Evolutionary conservation across 2,888 invertebrate genomes (phyloP).

Genomic region (Sesamia inferens): DNA sequence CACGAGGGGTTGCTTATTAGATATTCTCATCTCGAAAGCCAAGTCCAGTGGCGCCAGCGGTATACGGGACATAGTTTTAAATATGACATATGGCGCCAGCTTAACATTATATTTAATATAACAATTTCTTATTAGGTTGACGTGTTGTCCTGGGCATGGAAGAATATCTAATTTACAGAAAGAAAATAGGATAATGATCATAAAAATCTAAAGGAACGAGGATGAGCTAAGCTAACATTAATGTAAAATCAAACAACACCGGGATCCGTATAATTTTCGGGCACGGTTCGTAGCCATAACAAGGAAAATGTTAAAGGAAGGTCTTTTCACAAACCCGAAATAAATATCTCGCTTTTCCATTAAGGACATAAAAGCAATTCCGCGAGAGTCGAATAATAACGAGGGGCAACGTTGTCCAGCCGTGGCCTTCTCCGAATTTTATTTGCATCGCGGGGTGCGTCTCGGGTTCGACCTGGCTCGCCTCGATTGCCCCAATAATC

Average conservation of each 20-base stretch:
- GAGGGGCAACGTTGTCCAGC: conserved; percentile 87
- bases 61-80: conserved; percentile 71
- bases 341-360: conserved; percentile 89
- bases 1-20: conserved; percentile 81
- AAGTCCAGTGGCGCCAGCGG: conserved; percentile 71
- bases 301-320: conserved; percentile 81
- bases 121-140: conserved; percentile 15
- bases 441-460: conserved; percentile 87
- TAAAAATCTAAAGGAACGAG: conserved; percentile 32
- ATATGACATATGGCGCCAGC: conserved; percentile 64
- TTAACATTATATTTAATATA: conserved; percentile 44
- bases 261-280: conserved; percentile 77
- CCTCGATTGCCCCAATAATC: conserved; percentile 87
- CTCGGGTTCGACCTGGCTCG: conserved; percentile 74
- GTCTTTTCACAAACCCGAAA: conserved; percentile 83
- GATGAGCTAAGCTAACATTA: conserved; percentile 56
- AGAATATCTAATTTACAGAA: not conserved
- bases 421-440: conserved; percentile 84
- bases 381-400: conserved; percentile 89
- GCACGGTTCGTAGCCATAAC: conserved; percentile 75
- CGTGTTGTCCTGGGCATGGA: not conserved
- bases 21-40: conserved; percentile 80
- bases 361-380: conserved; percentile 89
- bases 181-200: conserved; percentile 24
- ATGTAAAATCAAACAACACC: conserved; percentile 71